Conservation (phyloP, 2,888 invertebrate species). For the Dynastes maya region DNA sequence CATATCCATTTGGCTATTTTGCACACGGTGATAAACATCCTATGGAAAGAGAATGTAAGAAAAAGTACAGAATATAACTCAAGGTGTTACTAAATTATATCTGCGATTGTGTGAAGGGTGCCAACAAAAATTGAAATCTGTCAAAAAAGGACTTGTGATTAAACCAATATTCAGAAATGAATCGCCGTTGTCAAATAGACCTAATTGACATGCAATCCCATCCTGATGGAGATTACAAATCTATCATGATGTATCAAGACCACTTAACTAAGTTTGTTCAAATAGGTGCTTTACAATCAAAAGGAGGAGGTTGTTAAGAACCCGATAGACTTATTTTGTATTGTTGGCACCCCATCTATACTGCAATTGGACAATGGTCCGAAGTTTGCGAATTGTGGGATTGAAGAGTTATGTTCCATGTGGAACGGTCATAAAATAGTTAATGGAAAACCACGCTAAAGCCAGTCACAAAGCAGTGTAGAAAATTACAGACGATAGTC, state of each 20-base stretch:
- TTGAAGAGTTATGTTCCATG: not conserved
- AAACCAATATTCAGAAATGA: constrained; percentile 27
- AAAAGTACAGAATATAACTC: constrained; percentile 50
- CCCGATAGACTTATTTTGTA: not conserved
- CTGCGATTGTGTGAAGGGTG: constrained; percentile 42
- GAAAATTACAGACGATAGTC: too few species aligned
- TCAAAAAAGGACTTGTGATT: constrained; percentile 37
- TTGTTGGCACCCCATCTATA: not conserved
- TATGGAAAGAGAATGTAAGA: constrained; percentile 40
- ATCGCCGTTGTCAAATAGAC: constrained; percentile 62
- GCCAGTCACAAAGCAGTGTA: constrained; percentile 14
- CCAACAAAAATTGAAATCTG: too few species aligned
- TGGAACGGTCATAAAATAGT: not conserved
- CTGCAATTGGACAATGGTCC: not conserved
- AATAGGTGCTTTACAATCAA: constrained; percentile 19
- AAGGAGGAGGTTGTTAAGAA: not conserved
- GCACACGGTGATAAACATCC: constrained; percentile 49
- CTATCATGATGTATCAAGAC: constrained; percentile 61
- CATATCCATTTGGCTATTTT: constrained; percentile 50
- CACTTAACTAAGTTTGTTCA: constrained; percentile 52
- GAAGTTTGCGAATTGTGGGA: not conserved
- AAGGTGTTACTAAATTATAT: constrained; percentile 14
- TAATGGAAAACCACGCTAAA: not conserved
- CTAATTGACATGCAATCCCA: constrained; percentile 63
- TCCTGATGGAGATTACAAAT: constrained; percentile 61